Percentiles rank a stretch among this genome's conserved stretches.
Evolutionary conservation across 2,797 vertebrate species (phyloP).

Genomic region (Hirundo rustica): DNA sequence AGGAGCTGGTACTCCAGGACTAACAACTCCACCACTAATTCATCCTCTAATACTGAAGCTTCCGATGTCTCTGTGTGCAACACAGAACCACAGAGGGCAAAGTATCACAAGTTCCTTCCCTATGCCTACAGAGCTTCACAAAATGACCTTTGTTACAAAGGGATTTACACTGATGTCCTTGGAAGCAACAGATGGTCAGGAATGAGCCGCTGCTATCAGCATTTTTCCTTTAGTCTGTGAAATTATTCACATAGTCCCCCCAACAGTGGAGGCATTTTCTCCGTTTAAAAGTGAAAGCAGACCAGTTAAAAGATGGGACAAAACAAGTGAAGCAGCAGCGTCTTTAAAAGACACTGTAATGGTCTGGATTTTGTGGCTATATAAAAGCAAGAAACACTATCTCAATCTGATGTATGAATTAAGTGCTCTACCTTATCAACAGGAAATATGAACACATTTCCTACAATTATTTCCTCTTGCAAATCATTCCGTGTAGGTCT

Average conservation of each 20-base stretch:
- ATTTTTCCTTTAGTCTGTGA: not conserved
- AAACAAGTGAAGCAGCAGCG: not conserved
- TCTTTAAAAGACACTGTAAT: not conserved
- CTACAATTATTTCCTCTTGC: constrained; percentile 47
- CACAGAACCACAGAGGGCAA: not conserved
- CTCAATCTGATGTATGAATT: constrained; percentile 33
- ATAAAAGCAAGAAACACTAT: not conserved
- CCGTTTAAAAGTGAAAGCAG: not conserved
- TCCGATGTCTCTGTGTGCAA: not conserved
- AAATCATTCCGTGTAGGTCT: constrained; percentile 33
- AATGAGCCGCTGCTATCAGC: constrained; percentile 46
- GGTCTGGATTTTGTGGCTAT: not conserved
- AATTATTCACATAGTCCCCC: constrained; percentile 5
- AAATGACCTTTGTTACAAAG: constrained; percentile 3
- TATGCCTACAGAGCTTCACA: not conserved
- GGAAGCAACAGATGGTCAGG: constrained; percentile 50
- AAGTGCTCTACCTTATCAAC: constrained; percentile 25
- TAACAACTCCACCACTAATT: not conserved
- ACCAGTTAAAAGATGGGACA: not conserved
- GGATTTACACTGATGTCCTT: constrained; percentile 15
- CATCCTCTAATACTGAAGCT: not conserved
- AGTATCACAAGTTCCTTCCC: not conserved
- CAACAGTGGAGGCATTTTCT: not conserved
- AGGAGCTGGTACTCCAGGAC: not conserved
- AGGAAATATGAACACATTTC: constrained; percentile 66